Evolutionary conservation across 2,797 vertebrate genomes (phyloP), one percentile per base, ranked within the genome.

Genomic region (Hippopotamyrus pictus): DNA sequence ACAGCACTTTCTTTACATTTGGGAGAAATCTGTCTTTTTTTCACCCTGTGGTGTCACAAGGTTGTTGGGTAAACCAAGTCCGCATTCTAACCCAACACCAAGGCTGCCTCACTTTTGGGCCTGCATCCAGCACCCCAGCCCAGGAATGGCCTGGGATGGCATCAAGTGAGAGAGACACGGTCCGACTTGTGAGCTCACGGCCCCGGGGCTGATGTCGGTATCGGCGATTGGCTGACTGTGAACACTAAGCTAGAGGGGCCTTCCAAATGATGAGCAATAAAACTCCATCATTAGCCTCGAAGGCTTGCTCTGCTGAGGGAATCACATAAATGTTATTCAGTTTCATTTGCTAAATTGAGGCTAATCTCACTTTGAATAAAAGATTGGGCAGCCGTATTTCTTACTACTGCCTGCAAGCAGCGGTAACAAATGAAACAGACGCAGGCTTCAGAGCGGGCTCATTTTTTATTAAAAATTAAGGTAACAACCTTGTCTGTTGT

Each of bases 401-500:
- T 37, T 33, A 91, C 92, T 79, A 90, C 73, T 89, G 86, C 90
- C 91, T 90, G 90, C 90, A 90, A 87, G 88, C 84, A 89, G 76
- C 44, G 87, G 25, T 79, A 73, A 85, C 29, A 91, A 92, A 88
- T 89, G 82, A 89, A 91, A 62, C 62, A 37, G 46, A 53, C 54
- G 76, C 89, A 88, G 76, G 76, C 29, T 22, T 86, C 25, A 4
- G 44, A 22, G 65, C 3, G 2, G 88, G 5, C 50, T 37, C 69
- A 33, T 22, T 79, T 79, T 88, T 79, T 73, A 79, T 51, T 76
- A 54, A 88, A 88, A 19, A 88, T n/a, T 53, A 51, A 88, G 22
- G 46, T 50, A 76, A 54, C n/a, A 37, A n/a, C 69, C 50, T 51
- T 19, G 88, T 82, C 65, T 12, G 69, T 11, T 12, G 69, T 11